Percentiles rank a stretch among this genome's conserved stretches.
These are phyloP conservation scores for Drosophila malerkotliana DNA, from an alignment of 1,140 invertebrate species.

Conservation along the genomic window DNA sequence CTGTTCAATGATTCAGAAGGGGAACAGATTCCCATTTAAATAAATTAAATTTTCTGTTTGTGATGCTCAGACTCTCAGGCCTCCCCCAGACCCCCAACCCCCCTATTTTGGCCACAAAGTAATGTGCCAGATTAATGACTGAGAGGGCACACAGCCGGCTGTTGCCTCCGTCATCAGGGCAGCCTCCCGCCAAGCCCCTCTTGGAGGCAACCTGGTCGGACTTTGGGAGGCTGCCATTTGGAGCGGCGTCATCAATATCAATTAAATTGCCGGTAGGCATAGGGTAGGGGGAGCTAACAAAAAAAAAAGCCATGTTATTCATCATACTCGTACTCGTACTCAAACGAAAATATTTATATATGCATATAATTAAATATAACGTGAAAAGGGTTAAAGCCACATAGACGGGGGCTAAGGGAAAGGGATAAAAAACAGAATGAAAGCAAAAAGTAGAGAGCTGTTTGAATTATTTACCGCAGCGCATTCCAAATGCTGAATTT, in stretches of 20 bases:
- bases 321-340: slow-evolving; percentile 55
- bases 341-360: slow-evolving; percentile 47
- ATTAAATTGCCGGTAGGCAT: slow-evolving; percentile 62
- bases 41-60: slow-evolving; percentile 56
- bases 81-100: slow-evolving; percentile 8
- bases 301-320: slow-evolving; percentile 39
- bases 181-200: not conserved
- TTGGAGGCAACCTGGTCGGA: slow-evolving; percentile 1
- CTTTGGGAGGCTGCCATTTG: slow-evolving; percentile 23
- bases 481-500: slow-evolving; percentile 47
- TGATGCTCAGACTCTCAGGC: slow-evolving; percentile 4
- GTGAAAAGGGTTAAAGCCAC: slow-evolving; percentile 40
- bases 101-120: slow-evolving; percentile 22
- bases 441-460: slow-evolving; percentile 3
- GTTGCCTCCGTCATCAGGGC: slow-evolving; percentile 1
- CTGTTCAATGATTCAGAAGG: slow-evolving; percentile 38
- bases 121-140: slow-evolving; percentile 63
- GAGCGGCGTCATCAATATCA: slow-evolving; percentile 71
- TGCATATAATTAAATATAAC: slow-evolving; percentile 53
- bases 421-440: not conserved
- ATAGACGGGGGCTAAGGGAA: not conserved
- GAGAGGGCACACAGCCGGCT: slow-evolving; percentile 25
- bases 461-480: slow-evolving; percentile 40
- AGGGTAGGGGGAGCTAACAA: not conserved
- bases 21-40: slow-evolving; percentile 55